Evolutionary conservation across 1,140 invertebrate species (phyloP).

Genomic region (Oedothorax gibbosus): DNA sequence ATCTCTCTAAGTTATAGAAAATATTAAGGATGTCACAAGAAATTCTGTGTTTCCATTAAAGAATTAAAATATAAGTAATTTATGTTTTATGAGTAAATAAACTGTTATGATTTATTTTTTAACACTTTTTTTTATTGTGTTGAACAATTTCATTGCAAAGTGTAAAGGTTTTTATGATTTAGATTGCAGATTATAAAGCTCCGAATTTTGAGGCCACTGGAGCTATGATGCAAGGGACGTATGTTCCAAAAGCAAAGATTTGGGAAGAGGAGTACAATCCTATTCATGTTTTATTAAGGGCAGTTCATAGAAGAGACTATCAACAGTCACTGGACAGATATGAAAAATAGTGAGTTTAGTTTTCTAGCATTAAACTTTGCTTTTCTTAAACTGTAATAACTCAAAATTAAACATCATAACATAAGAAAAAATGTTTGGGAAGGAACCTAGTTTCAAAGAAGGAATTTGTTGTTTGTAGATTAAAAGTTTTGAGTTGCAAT

Average conservation of each 20-base stretch:
- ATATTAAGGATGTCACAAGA: neutral
- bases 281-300: constrained; percentile 88
- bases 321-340: constrained; percentile 92
- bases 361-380: neutral
- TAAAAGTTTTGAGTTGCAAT: too few species aligned
- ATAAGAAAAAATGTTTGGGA: neutral
- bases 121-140: too few species aligned
- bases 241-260: constrained; percentile 86
- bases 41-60: neutral
- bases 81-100: neutral
- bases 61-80: neutral
- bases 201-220: constrained; percentile 83
- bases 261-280: constrained; percentile 96
- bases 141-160: too few species aligned
- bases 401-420: neutral
- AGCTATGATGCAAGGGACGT: constrained; percentile 92
- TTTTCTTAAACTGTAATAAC: neutral
- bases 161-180: neutral
- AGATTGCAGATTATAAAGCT: constrained; percentile 79
- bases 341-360: constrained; percentile 78
- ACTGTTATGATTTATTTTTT: neutral
- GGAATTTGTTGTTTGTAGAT: too few species aligned
- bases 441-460: too few species aligned
- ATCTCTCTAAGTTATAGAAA: too few species aligned
- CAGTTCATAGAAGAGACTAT: constrained; percentile 92